A percentile compares a stretch with the other conserved stretches of the same genome.
Conservation (phyloP, 1,140 invertebrate genomes). For the Bombus consobrinus region DNA sequence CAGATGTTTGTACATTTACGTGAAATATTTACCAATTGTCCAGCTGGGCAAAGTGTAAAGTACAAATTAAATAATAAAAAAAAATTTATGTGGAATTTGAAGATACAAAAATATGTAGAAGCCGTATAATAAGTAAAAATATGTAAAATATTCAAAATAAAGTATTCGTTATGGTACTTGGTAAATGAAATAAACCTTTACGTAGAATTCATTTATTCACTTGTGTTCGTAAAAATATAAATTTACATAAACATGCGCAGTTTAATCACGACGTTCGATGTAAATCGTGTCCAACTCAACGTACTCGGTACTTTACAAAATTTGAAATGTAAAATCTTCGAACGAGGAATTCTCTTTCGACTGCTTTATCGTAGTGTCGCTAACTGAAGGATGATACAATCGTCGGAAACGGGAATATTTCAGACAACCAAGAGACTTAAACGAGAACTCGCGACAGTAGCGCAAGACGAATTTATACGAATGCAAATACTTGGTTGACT, state of each 20-base stretch:
- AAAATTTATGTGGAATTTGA: no score
- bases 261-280: not conserved
- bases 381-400: not conserved
- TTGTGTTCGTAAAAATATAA: not conserved
- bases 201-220: not conserved
- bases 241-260: not conserved
- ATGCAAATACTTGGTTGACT: constrained; percentile 7
- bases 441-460: not conserved
- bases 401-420: not conserved
- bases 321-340: not conserved
- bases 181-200: not conserved
- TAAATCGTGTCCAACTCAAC: not conserved
- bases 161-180: no score
- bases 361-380: not conserved
- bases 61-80: no score
- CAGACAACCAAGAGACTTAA: not conserved
- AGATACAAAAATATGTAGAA: no score
- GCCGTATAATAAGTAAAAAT: not conserved
- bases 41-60: no score
- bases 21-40: no score
- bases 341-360: not conserved
- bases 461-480: not conserved
- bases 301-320: no score
- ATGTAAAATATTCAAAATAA: not conserved
- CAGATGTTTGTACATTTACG: no score